phyloP scores from a whole-genome alignment of 2,888 invertebrate genomes.

The Mimumesa dahlbomi region DNA sequence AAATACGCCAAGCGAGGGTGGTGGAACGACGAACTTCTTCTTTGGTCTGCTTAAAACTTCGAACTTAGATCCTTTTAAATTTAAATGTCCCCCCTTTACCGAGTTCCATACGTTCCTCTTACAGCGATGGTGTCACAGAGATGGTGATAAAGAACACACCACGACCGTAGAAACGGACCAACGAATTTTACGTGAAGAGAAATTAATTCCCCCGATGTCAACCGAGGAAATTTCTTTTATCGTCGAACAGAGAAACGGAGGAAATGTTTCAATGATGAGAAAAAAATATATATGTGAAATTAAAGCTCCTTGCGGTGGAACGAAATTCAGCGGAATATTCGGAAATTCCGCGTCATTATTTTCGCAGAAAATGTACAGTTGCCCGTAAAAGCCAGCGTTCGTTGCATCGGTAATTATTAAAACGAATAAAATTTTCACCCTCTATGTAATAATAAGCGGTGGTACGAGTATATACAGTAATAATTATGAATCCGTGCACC shows the following conservation, averaged over 20 bases:
- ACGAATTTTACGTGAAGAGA: too few species aligned
- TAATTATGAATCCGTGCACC: slow-evolving; percentile 33
- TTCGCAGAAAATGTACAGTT: slow-evolving; percentile 25
- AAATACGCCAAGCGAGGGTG: slow-evolving; percentile 56
- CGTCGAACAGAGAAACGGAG: too few species aligned
- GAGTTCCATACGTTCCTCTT: slow-evolving; percentile 29
- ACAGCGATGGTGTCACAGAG: neutral
- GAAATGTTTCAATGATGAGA: neutral
- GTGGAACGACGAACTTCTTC: slow-evolving; percentile 60
- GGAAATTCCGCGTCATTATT: slow-evolving; percentile 17
- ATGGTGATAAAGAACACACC: too few species aligned
- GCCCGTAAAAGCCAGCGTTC: slow-evolving; percentile 23
- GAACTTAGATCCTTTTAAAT: slow-evolving; percentile 66
- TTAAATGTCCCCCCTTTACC: slow-evolving; percentile 57
- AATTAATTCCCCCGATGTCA: too few species aligned
- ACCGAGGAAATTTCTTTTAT: too few species aligned
- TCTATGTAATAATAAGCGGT: slow-evolving; percentile 46
- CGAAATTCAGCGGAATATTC: neutral
- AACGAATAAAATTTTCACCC: slow-evolving; percentile 47
- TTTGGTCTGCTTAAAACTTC: slow-evolving; percentile 63
- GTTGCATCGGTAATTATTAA: slow-evolving; percentile 38
- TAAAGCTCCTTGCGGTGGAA: neutral
- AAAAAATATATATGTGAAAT: neutral
- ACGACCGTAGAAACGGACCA: too few species aligned
- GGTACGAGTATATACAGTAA: slow-evolving; percentile 26